These are phyloP conservation scores for Tetraneura akinire DNA, from an alignment of 1,140 invertebrate genomes.

Conservation along the genomic window DNA sequence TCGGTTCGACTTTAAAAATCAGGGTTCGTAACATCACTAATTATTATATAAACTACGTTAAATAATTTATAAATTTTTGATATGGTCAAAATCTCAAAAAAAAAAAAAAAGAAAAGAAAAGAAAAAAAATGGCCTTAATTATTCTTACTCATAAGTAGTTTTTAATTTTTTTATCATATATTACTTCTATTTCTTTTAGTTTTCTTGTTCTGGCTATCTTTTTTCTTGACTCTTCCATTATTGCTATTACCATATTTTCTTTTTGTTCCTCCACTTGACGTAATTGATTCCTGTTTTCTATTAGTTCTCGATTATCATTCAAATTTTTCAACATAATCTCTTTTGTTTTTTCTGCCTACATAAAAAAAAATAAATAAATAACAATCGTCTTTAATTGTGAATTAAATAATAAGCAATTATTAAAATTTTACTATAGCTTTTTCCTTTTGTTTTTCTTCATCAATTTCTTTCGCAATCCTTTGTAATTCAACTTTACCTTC, in stretches of 20 bases:
- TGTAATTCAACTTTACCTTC: slow-evolving; percentile 7
- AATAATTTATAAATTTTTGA: too few relatives aligned
- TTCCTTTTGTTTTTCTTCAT: not conserved
- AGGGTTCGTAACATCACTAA: too few relatives aligned
- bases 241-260: not conserved
- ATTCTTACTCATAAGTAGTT: too few relatives aligned
- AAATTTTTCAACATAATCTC: slow-evolving; percentile 2
- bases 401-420: not conserved
- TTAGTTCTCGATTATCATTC: not conserved
- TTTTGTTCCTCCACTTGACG: not conserved
- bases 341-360: not conserved
- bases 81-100: too few relatives aligned
- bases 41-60: too few relatives aligned
- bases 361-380: not conserved
- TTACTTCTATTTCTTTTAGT: slow-evolving; percentile 34
- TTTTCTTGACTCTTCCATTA: not conserved
- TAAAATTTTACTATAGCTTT: slow-evolving; percentile 1
- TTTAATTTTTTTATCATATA: too few relatives aligned
- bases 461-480: slow-evolving; percentile 12
- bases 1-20: too few relatives aligned
- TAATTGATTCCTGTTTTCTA: not conserved
- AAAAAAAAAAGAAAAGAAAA: too few relatives aligned
- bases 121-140: too few relatives aligned
- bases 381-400: too few relatives aligned
- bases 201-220: slow-evolving; percentile 16